Conservation (phyloP, 2,888 invertebrate species). For the Hanleya hanleyi region DNA sequence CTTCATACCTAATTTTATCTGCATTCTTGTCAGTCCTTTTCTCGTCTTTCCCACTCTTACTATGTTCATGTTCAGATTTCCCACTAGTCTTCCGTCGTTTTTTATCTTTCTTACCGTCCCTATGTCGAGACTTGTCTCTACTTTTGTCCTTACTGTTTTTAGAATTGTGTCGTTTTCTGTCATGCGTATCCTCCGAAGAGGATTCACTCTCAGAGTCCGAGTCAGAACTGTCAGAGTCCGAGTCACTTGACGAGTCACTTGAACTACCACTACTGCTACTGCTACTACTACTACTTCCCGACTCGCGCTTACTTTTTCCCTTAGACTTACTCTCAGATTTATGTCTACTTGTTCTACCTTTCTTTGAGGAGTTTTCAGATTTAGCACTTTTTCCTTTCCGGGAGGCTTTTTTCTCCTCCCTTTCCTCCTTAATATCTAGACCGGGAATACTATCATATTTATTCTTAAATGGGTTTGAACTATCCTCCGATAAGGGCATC, state of each 20-base stretch:
- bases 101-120: neutral
- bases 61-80: conserved; percentile 9
- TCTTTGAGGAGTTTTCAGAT: neutral
- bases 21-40: conserved; percentile 13
- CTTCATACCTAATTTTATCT: conserved; percentile 27
- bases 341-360: neutral
- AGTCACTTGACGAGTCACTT: conserved; percentile 14
- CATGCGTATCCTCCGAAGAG: conserved; percentile 15
- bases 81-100: conserved; percentile 12
- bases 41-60: conserved; percentile 11
- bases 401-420: neutral
- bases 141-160: conserved; percentile 28
- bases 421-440: conserved; percentile 36
- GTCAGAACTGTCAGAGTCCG: conserved; percentile 19
- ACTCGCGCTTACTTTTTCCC: conserved; percentile 15
- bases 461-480: conserved; percentile 49
- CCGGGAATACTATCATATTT: conserved; percentile 53
- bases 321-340: conserved; percentile 26
- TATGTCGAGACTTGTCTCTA: neutral
- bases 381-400: neutral
- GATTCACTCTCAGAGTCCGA: conserved; percentile 42
- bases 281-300: conserved; percentile 14
- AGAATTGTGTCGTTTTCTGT: neutral
- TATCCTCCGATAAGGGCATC: conserved; percentile 47
- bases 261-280: conserved; percentile 24